A percentile compares a stretch with the other conserved stretches of the same genome.
phyloP scores from a whole-genome alignment of 2,113 vertebrate genomes.

The Sminthopsis crassicaudata region DNA sequence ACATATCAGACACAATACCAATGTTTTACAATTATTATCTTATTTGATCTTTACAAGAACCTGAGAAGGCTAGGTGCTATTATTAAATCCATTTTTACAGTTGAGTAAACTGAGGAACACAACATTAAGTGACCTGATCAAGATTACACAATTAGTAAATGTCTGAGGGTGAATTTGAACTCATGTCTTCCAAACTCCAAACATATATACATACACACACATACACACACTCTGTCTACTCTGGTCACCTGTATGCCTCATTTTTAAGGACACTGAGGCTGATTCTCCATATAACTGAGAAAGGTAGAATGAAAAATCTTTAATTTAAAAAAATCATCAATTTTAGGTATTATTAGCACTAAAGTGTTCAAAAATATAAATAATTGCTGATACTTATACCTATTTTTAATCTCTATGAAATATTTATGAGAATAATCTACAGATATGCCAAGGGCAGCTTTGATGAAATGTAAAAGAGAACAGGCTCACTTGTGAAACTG shows the following conservation, averaged over 20 bases:
- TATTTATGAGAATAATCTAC: background rate
- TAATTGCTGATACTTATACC: background rate
- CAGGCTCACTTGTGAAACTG: background rate
- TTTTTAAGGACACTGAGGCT: background rate
- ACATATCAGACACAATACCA: background rate
- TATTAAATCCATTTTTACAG: background rate
- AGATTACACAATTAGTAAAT: background rate
- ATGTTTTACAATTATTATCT: background rate
- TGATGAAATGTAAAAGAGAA: background rate
- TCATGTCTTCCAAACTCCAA: background rate
- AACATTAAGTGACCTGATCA: background rate
- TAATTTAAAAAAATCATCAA: background rate
- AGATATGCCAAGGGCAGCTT: background rate
- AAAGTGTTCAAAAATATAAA: background rate
- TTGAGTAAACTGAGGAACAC: background rate
- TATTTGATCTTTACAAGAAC: background rate
- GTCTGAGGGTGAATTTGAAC: background rate
- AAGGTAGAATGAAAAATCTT: background rate
- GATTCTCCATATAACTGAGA: background rate
- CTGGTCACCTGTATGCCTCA: background rate
- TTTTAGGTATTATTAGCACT: background rate
- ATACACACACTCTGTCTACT: background rate
- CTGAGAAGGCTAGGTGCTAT: background rate
- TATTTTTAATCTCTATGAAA: background rate
- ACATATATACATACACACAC: no score